These are phyloP conservation scores for Halcyon chelicuti DNA, from an alignment of 2,797 vertebrate species.

Conservation along the genomic window DNA sequence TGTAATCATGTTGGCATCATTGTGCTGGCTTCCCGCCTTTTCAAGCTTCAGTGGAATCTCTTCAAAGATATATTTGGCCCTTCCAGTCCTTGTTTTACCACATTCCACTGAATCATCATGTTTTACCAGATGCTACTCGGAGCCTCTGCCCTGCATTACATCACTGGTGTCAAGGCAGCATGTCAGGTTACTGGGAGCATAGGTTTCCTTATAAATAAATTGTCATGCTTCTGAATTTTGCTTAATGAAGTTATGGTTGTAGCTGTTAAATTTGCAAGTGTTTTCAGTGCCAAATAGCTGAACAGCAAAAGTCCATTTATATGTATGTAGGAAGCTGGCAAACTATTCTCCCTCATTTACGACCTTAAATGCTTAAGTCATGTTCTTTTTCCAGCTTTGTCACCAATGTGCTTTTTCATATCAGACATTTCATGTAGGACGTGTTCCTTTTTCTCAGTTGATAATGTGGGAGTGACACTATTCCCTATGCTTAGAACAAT, in stretches of 20 bases:
- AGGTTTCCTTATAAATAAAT: background rate
- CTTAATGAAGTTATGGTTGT: conserved; percentile 9
- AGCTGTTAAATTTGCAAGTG: background rate
- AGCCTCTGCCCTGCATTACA: conserved; percentile 50
- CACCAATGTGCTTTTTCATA: rapidly evolving
- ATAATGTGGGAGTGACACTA: background rate
- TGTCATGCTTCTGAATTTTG: background rate
- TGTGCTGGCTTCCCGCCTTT: conserved; percentile 6
- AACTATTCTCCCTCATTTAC: background rate
- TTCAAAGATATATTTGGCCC: conserved; percentile 26
- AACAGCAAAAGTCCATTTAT: background rate
- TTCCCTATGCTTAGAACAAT: background rate
- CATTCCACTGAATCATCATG: conserved; percentile 61
- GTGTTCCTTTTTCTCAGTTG: rapidly evolving
- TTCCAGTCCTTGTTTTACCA: conserved; percentile 51
- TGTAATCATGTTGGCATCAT: conserved; percentile 34
- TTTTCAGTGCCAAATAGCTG: background rate
- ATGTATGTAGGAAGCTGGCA: background rate
- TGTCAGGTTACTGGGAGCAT: background rate
- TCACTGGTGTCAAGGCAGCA: background rate
- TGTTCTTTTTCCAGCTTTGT: background rate
- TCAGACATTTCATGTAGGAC: rapidly evolving
- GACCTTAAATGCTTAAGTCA: background rate
- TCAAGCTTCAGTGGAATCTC: conserved; percentile 23
- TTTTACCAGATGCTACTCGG: conserved; percentile 36